Conservation (phyloP, 64 coral and sea anemone species). For the Stylophora pistillata region DNA sequence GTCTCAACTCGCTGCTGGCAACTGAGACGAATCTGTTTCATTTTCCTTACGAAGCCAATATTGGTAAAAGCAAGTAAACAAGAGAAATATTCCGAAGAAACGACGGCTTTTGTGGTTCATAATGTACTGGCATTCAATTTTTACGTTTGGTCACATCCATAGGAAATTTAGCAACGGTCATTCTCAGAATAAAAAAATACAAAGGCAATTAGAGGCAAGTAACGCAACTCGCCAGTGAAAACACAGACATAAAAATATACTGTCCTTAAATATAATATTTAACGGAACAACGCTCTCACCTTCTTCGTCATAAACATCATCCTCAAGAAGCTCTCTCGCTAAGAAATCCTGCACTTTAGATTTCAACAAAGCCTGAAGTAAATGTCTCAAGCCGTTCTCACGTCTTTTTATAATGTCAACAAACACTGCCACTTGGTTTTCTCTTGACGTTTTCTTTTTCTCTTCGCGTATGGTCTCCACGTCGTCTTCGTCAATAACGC, state of each 20-base stretch:
- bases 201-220: no score
- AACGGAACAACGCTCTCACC: conserved; percentile 4
- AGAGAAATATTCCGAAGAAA: neutral
- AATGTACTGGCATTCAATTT: neutral
- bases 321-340: conserved; percentile 52
- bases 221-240: neutral
- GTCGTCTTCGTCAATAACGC: conserved; percentile 20
- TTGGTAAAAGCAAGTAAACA: neutral
- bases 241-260: neutral
- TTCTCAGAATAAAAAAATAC: no score
- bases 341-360: conserved; percentile 38
- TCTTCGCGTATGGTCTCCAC: conserved; percentile 34
- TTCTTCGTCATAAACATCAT: conserved; percentile 48
- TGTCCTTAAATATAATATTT: neutral
- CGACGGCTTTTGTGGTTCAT: no score
- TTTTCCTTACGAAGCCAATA: no score
- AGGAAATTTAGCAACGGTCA: no score
- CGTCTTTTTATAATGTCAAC: conserved; percentile 39
- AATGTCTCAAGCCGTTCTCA: conserved; percentile 35
- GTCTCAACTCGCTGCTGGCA: no score
- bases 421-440: conserved; percentile 35
- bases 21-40: neutral
- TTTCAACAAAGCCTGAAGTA: conserved; percentile 42
- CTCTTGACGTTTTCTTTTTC: neutral
- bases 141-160: no score